Evolutionary conservation across 2,797 vertebrate species (phyloP).

Genomic region (Knipowitschia caucasica): DNA sequence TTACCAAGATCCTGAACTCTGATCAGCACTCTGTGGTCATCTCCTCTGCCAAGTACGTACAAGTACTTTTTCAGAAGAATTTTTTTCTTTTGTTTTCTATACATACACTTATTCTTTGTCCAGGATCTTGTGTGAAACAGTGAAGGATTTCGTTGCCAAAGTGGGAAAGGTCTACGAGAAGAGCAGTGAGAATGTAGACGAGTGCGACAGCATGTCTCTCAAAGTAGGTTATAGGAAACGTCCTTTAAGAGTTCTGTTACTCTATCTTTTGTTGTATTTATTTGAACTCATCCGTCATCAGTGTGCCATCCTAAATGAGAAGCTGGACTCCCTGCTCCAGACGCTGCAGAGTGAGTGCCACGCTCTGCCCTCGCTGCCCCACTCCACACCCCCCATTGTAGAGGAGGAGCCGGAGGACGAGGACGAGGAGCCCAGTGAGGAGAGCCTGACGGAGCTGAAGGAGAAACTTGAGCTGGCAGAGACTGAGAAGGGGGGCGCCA

Average conservation of each 20-base stretch:
- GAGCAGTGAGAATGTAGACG: slow-evolving; percentile 83
- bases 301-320: slow-evolving; percentile 93
- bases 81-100: neutral
- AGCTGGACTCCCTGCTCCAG: slow-evolving; percentile 90
- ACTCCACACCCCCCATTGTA: slow-evolving; percentile 78
- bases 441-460: slow-evolving; percentile 86
- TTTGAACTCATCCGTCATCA: slow-evolving; percentile 40
- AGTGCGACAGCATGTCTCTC: slow-evolving; percentile 86
- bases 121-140: slow-evolving; percentile 96
- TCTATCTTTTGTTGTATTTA: neutral
- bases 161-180: slow-evolving; percentile 92
- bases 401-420: slow-evolving; percentile 82
- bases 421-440: slow-evolving; percentile 88
- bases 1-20: slow-evolving; percentile 96
- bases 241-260: neutral
- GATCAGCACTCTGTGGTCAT: slow-evolving; percentile 94
- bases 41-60: slow-evolving; percentile 95
- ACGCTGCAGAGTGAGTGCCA: slow-evolving; percentile 84
- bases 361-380: slow-evolving; percentile 67
- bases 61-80: too few relatives aligned
- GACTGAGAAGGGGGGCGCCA: slow-evolving; percentile 66
- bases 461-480: slow-evolving; percentile 81
- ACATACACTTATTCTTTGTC: neutral
- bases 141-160: slow-evolving; percentile 97
- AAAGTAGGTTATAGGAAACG: slow-evolving; percentile 79